Base-by-base conservation (phyloP, 2,888 invertebrate genomes). In the Caradrina clavipalpis region DNA sequence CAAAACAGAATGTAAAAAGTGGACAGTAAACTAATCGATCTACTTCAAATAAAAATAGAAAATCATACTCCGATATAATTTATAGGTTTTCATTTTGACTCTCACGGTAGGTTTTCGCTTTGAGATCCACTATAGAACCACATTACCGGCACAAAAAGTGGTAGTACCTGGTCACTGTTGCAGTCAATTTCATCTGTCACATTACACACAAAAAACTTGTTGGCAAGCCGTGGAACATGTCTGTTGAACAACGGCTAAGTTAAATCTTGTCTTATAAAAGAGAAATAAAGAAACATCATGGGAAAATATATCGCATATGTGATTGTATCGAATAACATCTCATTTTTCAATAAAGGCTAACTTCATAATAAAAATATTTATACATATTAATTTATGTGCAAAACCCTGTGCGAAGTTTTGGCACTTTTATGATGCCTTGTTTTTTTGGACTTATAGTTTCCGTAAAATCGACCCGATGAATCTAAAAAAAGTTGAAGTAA, bases 131-230 rank as follows among this genome's bases (percentile, higher is more conserved):
- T 76, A 51, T 49, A 59, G 69, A 69, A 67, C 73, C n/a, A 60
- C 68, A 58, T 74, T 42, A 63, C 57, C 42, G 51, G 26, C n/a
- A 68, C 49, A 82, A 82, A 82, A 82, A 82, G 66, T 79, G 26
- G 79, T 73, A 56, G 51, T 71, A 35, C 45, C 22, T 70, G 59
- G 69, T 81, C 57, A 70, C 57, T 59, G 53, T 60, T 31, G 65
- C 62, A 68, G 61, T 67, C 70, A 80, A 73, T 80, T 78, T 78
- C n/a, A 82, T 71, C 80, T 73, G 80, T 69, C 82, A 80, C 80
- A 71, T 72, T 63, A 74, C 58, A 69, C 22, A 58, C 54, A 65
- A 73, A 78, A 81, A 80, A 81, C 78, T 82, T 78, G 81, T 72
- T 66, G 67, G 53, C 50, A 50, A 71, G 69, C 50, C 69, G 81